Conservation (phyloP, 2,888 invertebrate genomes). For the Ophioninae sp. region DNA sequence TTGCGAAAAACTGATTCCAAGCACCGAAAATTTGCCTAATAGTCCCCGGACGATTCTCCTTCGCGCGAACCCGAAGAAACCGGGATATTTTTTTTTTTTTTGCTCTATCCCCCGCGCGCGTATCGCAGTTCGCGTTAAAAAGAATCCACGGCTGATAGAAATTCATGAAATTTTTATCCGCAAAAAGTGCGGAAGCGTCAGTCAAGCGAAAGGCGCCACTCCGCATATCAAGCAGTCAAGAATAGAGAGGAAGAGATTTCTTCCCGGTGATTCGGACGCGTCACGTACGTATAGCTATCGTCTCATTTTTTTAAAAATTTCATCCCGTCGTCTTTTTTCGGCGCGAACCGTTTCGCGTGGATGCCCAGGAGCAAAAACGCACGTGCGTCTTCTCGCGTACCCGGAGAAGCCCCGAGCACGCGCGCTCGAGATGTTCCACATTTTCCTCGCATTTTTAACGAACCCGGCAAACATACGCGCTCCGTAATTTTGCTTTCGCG, state of each 20-base stretch:
- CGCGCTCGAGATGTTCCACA: conserved; percentile 59
- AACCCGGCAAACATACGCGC: conserved; percentile 58
- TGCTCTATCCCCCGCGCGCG: background rate
- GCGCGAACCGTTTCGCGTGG: conserved; percentile 28
- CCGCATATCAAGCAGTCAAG: conserved; percentile 78
- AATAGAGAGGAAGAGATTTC: conserved; percentile 27
- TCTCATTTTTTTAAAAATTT: background rate
- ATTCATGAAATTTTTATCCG: conserved; percentile 81
- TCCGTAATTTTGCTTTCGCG: conserved; percentile 28
- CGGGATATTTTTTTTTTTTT: conserved; percentile 9
- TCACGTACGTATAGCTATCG: background rate
- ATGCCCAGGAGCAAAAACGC: conserved; percentile 47
- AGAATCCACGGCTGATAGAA: conserved; percentile 79
- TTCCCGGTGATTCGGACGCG: conserved; percentile 17
- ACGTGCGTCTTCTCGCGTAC: background rate
- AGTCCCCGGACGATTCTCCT: too few relatives aligned
- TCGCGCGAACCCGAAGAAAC: background rate
- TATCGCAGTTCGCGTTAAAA: conserved; percentile 43
- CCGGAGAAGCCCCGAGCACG: conserved; percentile 34
- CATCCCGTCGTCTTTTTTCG: conserved; percentile 9
- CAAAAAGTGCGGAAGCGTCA: conserved; percentile 78
- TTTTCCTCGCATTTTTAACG: conserved; percentile 54
- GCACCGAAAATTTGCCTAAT: too few relatives aligned
- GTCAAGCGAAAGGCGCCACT: conserved; percentile 76
- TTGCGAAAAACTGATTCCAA: too few relatives aligned